Percentiles rank a stretch among this genome's conserved stretches.
phyloP scores from a whole-genome alignment of 2,113 vertebrate species.

The Centropus unirufus region DNA sequence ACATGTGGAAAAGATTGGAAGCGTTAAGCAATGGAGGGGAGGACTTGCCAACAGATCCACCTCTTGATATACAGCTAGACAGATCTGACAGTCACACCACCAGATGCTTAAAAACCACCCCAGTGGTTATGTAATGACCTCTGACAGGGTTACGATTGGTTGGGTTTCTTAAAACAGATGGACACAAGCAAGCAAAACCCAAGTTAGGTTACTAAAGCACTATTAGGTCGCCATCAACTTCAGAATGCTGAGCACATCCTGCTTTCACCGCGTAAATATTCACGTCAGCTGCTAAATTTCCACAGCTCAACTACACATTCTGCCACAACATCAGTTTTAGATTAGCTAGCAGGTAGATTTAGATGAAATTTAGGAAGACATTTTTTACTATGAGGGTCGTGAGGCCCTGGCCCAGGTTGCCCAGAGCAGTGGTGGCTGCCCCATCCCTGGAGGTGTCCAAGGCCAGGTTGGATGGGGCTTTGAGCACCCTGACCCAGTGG shows the following conservation, averaged over 20 bases:
- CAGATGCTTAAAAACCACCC: not conserved
- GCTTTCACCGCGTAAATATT: fast-evolving
- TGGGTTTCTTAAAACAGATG: not conserved
- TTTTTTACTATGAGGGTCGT: too few relatives aligned
- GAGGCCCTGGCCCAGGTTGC: too few relatives aligned
- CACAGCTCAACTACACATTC: too few relatives aligned
- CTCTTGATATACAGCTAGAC: not conserved
- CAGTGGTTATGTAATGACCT: fast-evolving
- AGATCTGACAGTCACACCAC: not conserved
- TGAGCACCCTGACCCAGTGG: too few relatives aligned
- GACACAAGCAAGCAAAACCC: not conserved
- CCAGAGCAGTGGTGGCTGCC: too few relatives aligned
- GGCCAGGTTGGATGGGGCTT: too few relatives aligned
- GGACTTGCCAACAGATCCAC: not conserved
- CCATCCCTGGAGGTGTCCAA: too few relatives aligned
- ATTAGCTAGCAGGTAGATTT: too few relatives aligned
- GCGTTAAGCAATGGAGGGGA: not conserved
- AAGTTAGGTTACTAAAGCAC: not conserved
- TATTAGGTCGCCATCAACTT: not conserved
- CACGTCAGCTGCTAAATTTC: not conserved
- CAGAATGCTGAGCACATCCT: not conserved
- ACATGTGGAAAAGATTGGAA: not conserved
- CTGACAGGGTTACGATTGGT: not conserved
- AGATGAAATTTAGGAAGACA: too few relatives aligned
- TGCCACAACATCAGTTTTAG: not conserved